Evolutionary conservation across 2,888 invertebrate species (phyloP).

Genomic region (Acronicta alni): DNA sequence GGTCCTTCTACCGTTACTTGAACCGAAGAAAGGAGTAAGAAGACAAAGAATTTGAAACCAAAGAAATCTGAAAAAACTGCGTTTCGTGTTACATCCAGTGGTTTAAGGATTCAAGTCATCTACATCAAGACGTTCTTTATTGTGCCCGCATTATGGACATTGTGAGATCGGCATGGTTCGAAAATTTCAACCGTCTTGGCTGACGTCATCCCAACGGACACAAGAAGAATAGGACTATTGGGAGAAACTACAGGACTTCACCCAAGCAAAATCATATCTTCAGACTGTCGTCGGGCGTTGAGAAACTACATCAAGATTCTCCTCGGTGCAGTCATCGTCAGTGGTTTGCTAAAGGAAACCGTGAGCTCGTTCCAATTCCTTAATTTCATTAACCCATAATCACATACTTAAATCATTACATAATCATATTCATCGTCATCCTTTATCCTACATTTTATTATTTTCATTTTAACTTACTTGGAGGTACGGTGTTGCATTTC

Average conservation of each 20-base stretch:
- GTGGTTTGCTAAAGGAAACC: constrained; percentile 12
- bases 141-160: constrained; percentile 1
- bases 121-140: neutral
- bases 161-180: neutral
- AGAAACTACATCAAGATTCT: neutral
- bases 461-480: neutral
- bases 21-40: neutral
- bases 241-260: neutral
- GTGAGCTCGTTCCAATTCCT: constrained; percentile 14
- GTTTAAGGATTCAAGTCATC: neutral
- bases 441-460: neutral
- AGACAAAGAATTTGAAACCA: neutral
- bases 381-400: neutral
- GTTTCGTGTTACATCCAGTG: neutral
- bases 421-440: neutral
- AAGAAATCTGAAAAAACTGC: too few relatives aligned
- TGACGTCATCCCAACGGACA: neutral
- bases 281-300: constrained; percentile 1
- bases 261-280: neutral
- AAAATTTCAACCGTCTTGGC: neutral
- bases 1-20: constrained; percentile 1
- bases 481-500: neutral
- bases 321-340: neutral
- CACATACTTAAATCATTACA: neutral
- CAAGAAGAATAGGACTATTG: neutral